Evolutionary conservation across 2,113 vertebrate genomes (phyloP), one percentile per base, ranked within the genome.

Genomic region (Dryoscopus gambensis): DNA sequence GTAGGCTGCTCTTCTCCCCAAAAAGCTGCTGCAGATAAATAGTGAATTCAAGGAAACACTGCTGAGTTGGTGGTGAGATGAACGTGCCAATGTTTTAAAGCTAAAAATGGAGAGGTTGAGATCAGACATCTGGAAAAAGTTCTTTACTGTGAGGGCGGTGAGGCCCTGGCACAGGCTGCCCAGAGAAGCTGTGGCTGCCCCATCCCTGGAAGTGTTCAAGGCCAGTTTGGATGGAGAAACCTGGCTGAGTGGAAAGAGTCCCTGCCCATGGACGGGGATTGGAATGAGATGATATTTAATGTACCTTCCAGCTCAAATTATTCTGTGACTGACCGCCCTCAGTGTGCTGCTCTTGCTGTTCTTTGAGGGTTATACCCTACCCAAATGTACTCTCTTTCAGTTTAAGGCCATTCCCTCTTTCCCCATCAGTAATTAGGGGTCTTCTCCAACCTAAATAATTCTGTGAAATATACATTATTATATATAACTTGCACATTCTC

Each of bases 401-500:
- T 23, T 81, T 33, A 59, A 57, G 28, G 15, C n/a, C 13, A 40
- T 56, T 35, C 4, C 7, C 7, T 21, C 13, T 39, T 67, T 65
- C 52, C 23, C 46, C 24, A 21, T 25, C 23, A 17, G 6, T 14
- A 67, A n/a, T 37, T 46, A 52, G 23, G 12, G 3, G 6, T 33
- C 19, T 52, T 33, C 53, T 37, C 68, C 68, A 39, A 44, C 37
- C 44, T 6, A 33, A 50, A 59, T 42, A 11, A 52, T 7, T 44
- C 27, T 28, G 8, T 44, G 12, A n/a, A 33, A 37, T 8, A 42
- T 3, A 33, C 37, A 37, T 23, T 13, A 37, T 37, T 13, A 3
- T 11, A 2, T 12, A 1, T 21, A 39, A 46, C 10, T 56, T 47
- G 17, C 15, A 17, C 3, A 0, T 20, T 37, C 9, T 8, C 30